Conservation (phyloP, 2,113 vertebrate species). For the Carollia perspicillata region DNA sequence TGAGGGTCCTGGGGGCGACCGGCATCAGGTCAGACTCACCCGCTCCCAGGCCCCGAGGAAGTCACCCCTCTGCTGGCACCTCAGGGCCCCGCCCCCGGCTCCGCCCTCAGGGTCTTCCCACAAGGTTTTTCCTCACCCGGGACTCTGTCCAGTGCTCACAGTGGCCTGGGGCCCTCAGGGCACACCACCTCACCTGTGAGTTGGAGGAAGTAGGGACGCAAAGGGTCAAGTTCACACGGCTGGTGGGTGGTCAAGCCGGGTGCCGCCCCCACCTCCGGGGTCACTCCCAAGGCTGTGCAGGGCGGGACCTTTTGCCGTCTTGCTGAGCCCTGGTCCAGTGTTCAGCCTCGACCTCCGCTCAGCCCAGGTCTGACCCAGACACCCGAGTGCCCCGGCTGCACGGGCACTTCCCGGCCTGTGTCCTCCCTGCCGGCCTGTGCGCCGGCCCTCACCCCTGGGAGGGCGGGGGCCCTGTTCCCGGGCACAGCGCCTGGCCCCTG, state of each 20-base stretch:
- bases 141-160: accelerated
- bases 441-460: accelerated
- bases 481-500: neutral
- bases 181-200: accelerated
- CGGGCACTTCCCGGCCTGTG: accelerated
- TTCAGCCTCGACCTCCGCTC: neutral
- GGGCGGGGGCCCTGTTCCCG: neutral
- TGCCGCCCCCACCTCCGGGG: neutral
- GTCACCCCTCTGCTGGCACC: accelerated
- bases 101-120: accelerated
- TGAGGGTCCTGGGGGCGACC: neutral
- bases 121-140: accelerated
- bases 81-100: neutral
- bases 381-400: accelerated
- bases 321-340: neutral
- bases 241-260: neutral
- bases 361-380: neutral
- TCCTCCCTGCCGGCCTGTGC: neutral
- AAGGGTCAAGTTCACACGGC: neutral
- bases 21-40: accelerated
- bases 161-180: accelerated
- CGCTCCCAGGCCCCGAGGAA: accelerated
- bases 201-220: accelerated
- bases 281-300: accelerated
- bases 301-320: neutral